A percentile compares a stretch with the other conserved stretches of the same genome.
These are phyloP conservation scores for Xestia xanthographa DNA, from an alignment of 2,888 invertebrate species.

Conservation along the genomic window DNA sequence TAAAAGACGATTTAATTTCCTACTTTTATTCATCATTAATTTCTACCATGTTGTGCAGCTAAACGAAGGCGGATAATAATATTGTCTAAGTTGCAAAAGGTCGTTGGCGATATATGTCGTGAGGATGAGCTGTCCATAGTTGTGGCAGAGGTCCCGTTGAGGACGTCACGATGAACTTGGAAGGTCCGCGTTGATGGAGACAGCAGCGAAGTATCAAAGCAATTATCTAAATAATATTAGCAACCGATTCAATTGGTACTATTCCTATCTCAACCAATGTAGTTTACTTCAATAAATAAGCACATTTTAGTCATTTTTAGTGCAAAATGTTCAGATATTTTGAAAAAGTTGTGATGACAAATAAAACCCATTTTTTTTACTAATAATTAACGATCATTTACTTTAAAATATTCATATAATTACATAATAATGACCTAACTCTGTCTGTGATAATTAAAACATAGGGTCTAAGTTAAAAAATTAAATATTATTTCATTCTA, in stretches of 20 bases:
- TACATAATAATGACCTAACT: slow-evolving; percentile 86
- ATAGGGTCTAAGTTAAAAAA: slow-evolving; percentile 87
- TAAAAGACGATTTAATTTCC: slow-evolving; percentile 53
- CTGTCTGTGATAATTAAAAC: slow-evolving; percentile 84
- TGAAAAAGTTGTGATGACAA: slow-evolving; percentile 55
- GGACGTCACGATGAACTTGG: slow-evolving; percentile 15
- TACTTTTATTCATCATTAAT: slow-evolving; percentile 44
- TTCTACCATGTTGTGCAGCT: slow-evolving; percentile 43
- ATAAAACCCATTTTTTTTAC: slow-evolving; percentile 82
- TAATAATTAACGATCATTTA: slow-evolving; percentile 91
- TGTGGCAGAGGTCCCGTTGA: slow-evolving; percentile 16
- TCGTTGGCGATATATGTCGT: slow-evolving; percentile 20
- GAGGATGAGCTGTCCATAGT: slow-evolving; percentile 15
- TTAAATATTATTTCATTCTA: slow-evolving; percentile 81
- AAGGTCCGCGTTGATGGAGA: slow-evolving; percentile 23
- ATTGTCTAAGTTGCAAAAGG: slow-evolving; percentile 36
- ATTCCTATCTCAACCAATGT: slow-evolving; percentile 24
- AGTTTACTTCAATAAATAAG: background rate
- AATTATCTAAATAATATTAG: slow-evolving; percentile 26
- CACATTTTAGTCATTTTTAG: slow-evolving; percentile 23
- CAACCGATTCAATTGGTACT: slow-evolving; percentile 11
- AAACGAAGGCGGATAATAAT: slow-evolving; percentile 49
- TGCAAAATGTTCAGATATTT: slow-evolving; percentile 19
- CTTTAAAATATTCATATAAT: slow-evolving; percentile 90
- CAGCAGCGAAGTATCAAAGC: slow-evolving; percentile 30